phyloP scores from a whole-genome alignment of 2,113 vertebrate genomes.

The Sinocyclocheilus grahami region DNA sequence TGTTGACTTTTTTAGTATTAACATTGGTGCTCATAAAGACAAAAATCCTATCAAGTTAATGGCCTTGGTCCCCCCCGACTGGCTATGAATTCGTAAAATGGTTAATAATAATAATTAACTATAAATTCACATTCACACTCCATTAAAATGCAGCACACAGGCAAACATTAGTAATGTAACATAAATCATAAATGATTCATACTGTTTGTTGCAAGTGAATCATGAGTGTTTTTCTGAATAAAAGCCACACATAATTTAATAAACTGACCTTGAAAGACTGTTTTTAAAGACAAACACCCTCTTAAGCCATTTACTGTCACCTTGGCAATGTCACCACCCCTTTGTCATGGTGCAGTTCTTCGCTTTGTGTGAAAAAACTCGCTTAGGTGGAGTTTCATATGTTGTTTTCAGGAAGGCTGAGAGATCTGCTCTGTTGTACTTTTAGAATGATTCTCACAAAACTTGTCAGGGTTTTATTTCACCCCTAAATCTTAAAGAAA shows the following conservation, averaged over 20 bases:
- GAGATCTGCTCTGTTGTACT: slow-evolving; percentile 69
- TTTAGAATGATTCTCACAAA: slow-evolving; percentile 31
- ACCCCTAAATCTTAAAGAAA: too few species aligned
- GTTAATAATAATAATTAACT: not conserved
- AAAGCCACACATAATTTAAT: too few species aligned
- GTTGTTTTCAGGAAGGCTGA: not conserved
- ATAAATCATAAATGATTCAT: too few species aligned
- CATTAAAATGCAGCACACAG: too few species aligned
- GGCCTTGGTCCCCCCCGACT: not conserved
- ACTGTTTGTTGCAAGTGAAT: too few species aligned
- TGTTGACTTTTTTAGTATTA: not conserved
- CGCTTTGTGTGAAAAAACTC: slow-evolving; percentile 63
- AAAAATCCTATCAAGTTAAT: not conserved
- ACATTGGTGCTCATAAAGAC: not conserved
- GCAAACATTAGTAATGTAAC: too few species aligned
- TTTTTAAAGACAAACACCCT: slow-evolving; percentile 32
- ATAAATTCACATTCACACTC: not conserved
- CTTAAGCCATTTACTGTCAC: slow-evolving; percentile 72
- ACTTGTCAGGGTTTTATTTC: too few species aligned
- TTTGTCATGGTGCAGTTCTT: slow-evolving; percentile 59
- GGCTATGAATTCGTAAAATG: not conserved
- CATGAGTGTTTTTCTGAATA: too few species aligned
- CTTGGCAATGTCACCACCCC: slow-evolving; percentile 72
- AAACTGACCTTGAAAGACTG: too few species aligned
- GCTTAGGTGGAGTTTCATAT: slow-evolving; percentile 52